These are phyloP conservation scores for Dendroctonus valens DNA, from an alignment of 1,140 invertebrate genomes.

Conservation along the genomic window DNA sequence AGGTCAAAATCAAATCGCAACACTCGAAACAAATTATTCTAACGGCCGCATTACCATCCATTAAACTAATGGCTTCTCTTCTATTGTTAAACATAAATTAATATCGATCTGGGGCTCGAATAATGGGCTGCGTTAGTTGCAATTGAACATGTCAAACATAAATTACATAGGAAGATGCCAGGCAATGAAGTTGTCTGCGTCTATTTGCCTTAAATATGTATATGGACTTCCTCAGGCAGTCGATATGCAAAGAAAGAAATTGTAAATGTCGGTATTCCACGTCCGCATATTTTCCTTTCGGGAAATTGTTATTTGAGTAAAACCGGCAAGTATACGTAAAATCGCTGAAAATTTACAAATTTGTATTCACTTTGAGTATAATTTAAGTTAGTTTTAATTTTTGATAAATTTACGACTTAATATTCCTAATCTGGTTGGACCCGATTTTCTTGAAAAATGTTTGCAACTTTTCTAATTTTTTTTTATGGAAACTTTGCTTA, in stretches of 20 bases:
- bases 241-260: neutral
- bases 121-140: slow-evolving; percentile 7
- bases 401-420: too few relatives aligned
- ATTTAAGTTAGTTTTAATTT: too few relatives aligned
- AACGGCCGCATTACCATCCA: neutral
- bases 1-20: slow-evolving; percentile 10
- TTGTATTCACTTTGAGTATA: too few relatives aligned
- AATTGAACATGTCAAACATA: slow-evolving; percentile 22
- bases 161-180: slow-evolving; percentile 14
- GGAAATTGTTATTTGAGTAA: too few relatives aligned
- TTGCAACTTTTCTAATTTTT: too few relatives aligned
- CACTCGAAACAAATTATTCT: slow-evolving; percentile 4
- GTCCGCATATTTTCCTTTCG: too few relatives aligned
- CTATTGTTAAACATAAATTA: slow-evolving; percentile 16
- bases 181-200: slow-evolving; percentile 11
- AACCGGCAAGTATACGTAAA: too few relatives aligned
- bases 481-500: too few relatives aligned
- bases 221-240: neutral
- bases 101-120: slow-evolving; percentile 8
- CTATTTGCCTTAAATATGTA: slow-evolving; percentile 2
- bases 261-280: too few relatives aligned
- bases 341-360: too few relatives aligned
- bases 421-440: too few relatives aligned
- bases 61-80: slow-evolving; percentile 15
- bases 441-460: too few relatives aligned